Percentiles rank a stretch among this genome's conserved stretches.
phyloP scores from a whole-genome alignment of 2,113 vertebrate genomes.

The Spermophilus dauricus region DNA sequence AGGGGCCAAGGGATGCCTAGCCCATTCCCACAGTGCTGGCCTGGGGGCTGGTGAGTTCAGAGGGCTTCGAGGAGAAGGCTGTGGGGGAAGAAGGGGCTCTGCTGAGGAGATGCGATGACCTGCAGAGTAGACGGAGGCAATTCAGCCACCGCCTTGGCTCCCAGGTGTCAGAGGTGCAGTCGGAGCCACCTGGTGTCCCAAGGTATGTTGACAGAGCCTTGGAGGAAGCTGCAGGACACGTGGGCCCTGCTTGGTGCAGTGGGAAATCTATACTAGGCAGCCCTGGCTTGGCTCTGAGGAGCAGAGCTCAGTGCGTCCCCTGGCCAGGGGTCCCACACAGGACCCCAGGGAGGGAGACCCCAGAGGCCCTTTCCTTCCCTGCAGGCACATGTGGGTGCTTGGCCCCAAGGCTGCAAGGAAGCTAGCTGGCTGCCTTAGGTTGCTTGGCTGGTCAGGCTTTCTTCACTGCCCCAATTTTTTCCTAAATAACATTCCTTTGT shows the following conservation, averaged over 20 bases:
- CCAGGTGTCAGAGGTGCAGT: fast-evolving
- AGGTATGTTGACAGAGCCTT: not conserved
- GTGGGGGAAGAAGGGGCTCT: no score
- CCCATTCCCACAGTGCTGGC: no score
- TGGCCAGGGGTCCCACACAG: not conserved
- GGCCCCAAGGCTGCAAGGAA: not conserved
- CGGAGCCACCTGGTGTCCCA: not conserved
- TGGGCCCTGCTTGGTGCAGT: not conserved
- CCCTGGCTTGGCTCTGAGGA: not conserved
- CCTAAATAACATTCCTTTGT: not conserved
- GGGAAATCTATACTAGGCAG: not conserved
- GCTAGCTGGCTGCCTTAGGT: not conserved
- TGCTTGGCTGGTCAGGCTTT: not conserved
- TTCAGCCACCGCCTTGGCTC: not conserved
- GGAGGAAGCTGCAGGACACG: not conserved
- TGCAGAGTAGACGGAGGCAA: not conserved
- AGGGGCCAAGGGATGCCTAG: no score
- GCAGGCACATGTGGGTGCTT: not conserved
- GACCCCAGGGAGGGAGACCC: fast-evolving
- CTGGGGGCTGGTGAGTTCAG: no score
- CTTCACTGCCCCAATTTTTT: not conserved
- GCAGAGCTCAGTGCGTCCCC: not conserved
- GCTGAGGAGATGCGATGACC: not conserved
- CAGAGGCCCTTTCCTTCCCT: not conserved
- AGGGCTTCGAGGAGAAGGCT: not conserved